phyloP scores from a whole-genome alignment of 2,113 vertebrate species.

The Pantherophis guttatus region DNA sequence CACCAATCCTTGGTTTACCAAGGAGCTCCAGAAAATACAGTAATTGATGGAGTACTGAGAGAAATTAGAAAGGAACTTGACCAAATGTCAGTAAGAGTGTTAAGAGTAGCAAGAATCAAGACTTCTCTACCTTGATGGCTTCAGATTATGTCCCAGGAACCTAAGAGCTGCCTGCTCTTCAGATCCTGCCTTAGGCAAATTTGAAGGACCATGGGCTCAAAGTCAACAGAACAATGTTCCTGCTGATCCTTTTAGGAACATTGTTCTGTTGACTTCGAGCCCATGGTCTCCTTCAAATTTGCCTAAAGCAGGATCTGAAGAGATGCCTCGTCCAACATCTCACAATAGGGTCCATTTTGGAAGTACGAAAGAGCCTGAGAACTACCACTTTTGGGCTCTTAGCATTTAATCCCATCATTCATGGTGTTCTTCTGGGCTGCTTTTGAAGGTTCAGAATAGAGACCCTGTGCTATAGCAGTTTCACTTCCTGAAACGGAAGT shows the following conservation, averaged over 20 bases:
- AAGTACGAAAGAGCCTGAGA: neutral
- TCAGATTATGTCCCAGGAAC: neutral
- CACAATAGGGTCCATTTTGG: neutral
- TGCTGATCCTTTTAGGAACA: neutral
- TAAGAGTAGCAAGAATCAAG: neutral
- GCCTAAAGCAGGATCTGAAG: neutral
- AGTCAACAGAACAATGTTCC: too few relatives aligned
- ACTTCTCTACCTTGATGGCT: neutral
- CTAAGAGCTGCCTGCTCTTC: neutral
- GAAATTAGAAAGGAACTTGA: neutral
- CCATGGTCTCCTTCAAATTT: neutral
- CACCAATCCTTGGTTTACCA: neutral
- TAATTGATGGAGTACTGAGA: neutral
- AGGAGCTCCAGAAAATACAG: neutral
- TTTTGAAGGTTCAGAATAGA: neutral
- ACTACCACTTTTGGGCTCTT: neutral
- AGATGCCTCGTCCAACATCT: neutral
- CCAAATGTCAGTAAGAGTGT: neutral
- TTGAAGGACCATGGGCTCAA: too few relatives aligned
- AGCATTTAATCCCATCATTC: neutral
- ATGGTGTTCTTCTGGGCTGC: neutral
- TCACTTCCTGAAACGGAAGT: neutral
- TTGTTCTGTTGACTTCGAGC: neutral
- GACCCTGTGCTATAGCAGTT: neutral
- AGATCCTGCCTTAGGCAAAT: too few relatives aligned